Evolutionary conservation across 2,113 vertebrate species (phyloP).

Genomic region (Halichoeres trimaculatus): DNA sequence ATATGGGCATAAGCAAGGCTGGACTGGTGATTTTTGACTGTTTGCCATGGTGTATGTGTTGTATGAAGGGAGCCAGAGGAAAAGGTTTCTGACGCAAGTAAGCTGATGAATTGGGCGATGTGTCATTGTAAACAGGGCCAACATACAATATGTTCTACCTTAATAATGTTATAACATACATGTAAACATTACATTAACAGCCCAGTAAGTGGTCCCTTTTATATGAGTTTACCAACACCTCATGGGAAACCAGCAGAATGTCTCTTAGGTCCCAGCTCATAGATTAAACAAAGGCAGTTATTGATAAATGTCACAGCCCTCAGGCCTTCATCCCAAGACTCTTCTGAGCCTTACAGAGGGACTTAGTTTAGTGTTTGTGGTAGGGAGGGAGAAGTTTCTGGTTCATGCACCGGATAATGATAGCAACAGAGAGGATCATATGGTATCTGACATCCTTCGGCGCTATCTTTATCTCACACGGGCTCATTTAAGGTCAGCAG

Average conservation of each 20-base stretch:
- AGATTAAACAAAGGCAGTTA: background rate
- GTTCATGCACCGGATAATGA: background rate
- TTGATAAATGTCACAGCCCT: background rate
- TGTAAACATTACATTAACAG: background rate
- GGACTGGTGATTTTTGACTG: conserved; percentile 14
- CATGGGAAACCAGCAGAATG: conserved; percentile 4
- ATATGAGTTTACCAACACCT: conserved; percentile 2
- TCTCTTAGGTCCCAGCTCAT: conserved; percentile 1
- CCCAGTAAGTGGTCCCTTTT: background rate
- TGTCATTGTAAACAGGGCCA: too few relatives aligned
- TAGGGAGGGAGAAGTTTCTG: background rate
- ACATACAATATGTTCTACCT: too few relatives aligned
- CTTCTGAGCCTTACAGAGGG: background rate
- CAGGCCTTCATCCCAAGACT: background rate
- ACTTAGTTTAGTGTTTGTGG: conserved; percentile 6
- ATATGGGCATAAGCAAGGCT: background rate
- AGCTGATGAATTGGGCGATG: too few relatives aligned
- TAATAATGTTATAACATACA: background rate
- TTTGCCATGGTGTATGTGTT: background rate
- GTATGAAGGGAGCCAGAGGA: too few relatives aligned
- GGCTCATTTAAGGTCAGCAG: conserved; percentile 2
- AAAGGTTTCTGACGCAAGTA: too few relatives aligned
- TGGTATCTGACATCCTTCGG: background rate
- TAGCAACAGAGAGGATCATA: background rate
- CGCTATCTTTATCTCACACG: conserved; percentile 3